These are phyloP conservation scores for Symphodus melops DNA, from an alignment of 2,113 vertebrate species.

Conservation along the genomic window DNA sequence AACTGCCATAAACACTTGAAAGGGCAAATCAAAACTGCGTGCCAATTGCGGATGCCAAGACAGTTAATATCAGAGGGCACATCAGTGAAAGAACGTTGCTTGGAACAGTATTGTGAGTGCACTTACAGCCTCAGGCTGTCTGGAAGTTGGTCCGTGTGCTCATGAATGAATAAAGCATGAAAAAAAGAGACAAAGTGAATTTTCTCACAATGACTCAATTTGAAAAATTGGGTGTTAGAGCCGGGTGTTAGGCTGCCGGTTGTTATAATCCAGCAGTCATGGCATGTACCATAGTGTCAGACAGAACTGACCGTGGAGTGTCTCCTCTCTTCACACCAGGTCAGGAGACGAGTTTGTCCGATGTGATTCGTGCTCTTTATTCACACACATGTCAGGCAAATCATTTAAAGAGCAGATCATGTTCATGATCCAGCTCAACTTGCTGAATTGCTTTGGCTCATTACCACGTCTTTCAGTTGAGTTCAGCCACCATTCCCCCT, in stretches of 20 bases:
- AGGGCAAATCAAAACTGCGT: not conserved
- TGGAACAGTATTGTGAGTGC: not conserved
- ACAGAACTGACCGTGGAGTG: constrained; percentile 2
- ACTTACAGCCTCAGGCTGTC: not conserved
- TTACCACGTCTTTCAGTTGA: constrained; percentile 31
- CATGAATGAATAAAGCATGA: not conserved
- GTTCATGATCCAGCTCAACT: constrained; percentile 14
- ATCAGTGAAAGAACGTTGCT: not conserved
- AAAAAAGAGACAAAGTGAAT: not conserved
- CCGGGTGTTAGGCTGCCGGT: too few relatives aligned
- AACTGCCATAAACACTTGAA: not conserved
- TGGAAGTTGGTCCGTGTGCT: not conserved
- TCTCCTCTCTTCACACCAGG: constrained; percentile 20
- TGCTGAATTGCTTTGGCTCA: constrained; percentile 45
- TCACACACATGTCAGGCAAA: constrained; percentile 4
- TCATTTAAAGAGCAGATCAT: constrained; percentile 2
- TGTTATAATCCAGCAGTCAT: constrained; percentile 5
- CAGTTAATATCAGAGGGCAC: not conserved
- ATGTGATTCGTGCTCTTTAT: constrained; percentile 3
- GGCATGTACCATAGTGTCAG: constrained; percentile 13
- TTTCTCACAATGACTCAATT: not conserved
- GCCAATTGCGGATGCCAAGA: not conserved
- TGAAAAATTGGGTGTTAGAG: not conserved
- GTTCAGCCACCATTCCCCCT: constrained; percentile 30
- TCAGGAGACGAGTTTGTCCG: constrained; percentile 11